These are phyloP conservation scores for Mormyrops boulengeri DNA, from an alignment of 2,797 vertebrate species.

Conservation along the genomic window DNA sequence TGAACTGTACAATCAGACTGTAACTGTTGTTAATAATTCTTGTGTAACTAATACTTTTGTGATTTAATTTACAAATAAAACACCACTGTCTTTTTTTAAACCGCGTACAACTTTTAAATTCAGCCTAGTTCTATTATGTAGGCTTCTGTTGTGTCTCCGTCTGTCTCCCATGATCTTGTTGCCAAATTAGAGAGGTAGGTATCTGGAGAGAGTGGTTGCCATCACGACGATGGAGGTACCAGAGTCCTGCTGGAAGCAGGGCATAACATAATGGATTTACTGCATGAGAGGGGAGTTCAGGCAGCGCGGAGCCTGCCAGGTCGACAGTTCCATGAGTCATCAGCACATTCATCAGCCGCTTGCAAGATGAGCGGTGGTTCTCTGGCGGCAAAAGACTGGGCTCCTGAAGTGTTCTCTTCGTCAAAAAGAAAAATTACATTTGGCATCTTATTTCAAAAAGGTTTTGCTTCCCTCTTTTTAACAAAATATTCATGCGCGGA, in stretches of 20 bases:
- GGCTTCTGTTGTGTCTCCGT: not conserved
- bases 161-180: not conserved
- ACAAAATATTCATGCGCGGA: not conserved
- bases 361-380: not conserved
- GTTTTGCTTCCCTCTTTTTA: not conserved
- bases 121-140: not conserved
- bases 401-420: not conserved
- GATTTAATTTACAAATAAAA: conserved; percentile 81
- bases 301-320: not conserved
- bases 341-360: not conserved
- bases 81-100: conserved; percentile 78
- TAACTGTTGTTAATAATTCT: conserved; percentile 81
- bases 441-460: not conserved
- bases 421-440: not conserved
- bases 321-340: not conserved
- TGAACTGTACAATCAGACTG: conserved; percentile 77
- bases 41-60: conserved; percentile 82
- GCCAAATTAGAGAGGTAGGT: not conserved
- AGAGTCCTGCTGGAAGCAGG: not conserved
- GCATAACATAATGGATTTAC: not conserved
- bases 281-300: not conserved
- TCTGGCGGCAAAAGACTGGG: not conserved
- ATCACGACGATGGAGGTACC: not conserved
- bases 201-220: not conserved
- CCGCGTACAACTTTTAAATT: not conserved